These are phyloP conservation scores for Agrilus mali DNA, from an alignment of 2,888 invertebrate genomes.

Conservation along the genomic window DNA sequence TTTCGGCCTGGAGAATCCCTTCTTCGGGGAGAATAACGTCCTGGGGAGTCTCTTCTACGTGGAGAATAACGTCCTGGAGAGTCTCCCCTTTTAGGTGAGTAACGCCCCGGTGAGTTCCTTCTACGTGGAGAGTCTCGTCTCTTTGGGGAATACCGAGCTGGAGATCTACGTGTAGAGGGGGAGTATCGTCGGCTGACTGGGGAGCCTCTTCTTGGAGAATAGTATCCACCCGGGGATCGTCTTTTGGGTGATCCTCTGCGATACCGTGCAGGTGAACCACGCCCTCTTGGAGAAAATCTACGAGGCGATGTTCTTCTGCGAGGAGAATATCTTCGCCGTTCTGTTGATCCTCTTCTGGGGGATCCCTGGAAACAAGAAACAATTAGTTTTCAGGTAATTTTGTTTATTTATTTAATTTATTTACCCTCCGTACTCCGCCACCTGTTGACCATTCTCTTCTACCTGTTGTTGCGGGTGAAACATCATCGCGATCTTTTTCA, in stretches of 20 bases:
- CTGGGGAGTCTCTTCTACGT: slow-evolving; percentile 7
- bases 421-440: slow-evolving; percentile 12
- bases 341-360: slow-evolving; percentile 9
- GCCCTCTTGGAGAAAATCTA: slow-evolving; percentile 3
- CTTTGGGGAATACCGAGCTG: slow-evolving; percentile 4
- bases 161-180: slow-evolving; percentile 1
- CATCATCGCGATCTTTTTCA: slow-evolving; percentile 12
- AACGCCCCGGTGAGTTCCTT: slow-evolving; percentile 5
- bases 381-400: background rate
- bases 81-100: slow-evolving; percentile 5
- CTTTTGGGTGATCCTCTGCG: slow-evolving; percentile 4
- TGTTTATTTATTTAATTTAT: slow-evolving; percentile 4
- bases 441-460: slow-evolving; percentile 8
- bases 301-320: slow-evolving; percentile 6
- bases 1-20: slow-evolving; percentile 6
- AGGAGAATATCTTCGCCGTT: slow-evolving; percentile 9
- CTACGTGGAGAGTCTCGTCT: slow-evolving; percentile 5
- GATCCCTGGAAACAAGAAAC: background rate
- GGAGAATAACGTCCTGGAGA: slow-evolving; percentile 9
- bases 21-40: background rate
- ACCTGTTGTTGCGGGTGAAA: slow-evolving; percentile 11
- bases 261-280: slow-evolving; percentile 9
- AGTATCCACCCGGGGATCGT: slow-evolving; percentile 4
- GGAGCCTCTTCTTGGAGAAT: slow-evolving; percentile 5
- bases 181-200: slow-evolving; percentile 3